These are phyloP conservation scores for Phoxinus dragarum DNA, from an alignment of 2,797 vertebrate species.

Conservation along the genomic window DNA sequence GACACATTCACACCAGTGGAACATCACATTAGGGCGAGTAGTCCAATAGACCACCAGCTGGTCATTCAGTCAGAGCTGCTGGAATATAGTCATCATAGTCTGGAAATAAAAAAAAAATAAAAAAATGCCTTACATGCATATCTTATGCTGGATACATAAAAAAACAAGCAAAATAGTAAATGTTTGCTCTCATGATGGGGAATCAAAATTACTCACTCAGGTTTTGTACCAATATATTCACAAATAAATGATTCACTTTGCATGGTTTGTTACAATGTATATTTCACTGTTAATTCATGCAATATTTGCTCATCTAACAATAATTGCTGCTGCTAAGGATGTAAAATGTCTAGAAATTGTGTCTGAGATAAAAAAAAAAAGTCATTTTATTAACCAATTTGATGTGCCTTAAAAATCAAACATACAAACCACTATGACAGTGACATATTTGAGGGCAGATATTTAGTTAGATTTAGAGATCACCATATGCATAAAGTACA, in stretches of 20 bases:
- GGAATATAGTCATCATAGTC: too few species aligned
- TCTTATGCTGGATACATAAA: too few species aligned
- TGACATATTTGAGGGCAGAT: neutral
- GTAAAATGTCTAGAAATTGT: too few species aligned
- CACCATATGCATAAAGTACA: neutral
- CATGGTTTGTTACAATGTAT: neutral
- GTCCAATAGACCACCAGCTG: neutral
- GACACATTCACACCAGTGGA: neutral
- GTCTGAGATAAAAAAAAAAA: neutral
- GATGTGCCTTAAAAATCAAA: neutral
- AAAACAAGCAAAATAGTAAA: neutral
- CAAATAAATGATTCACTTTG: neutral
- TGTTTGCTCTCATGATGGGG: neutral
- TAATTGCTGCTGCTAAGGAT: too few species aligned
- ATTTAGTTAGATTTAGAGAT: neutral
- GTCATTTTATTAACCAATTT: neutral
- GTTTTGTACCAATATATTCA: neutral
- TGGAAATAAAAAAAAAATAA: too few species aligned
- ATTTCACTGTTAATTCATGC: too few species aligned
- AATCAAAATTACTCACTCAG: neutral
- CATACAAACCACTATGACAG: neutral
- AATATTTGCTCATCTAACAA: too few species aligned
- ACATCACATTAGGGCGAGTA: neutral
- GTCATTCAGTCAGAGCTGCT: neutral
- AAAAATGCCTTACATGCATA: neutral